Evolutionary conservation across 2,797 vertebrate species (phyloP).

Genomic region (Mormyrus proboscirostris): DNA sequence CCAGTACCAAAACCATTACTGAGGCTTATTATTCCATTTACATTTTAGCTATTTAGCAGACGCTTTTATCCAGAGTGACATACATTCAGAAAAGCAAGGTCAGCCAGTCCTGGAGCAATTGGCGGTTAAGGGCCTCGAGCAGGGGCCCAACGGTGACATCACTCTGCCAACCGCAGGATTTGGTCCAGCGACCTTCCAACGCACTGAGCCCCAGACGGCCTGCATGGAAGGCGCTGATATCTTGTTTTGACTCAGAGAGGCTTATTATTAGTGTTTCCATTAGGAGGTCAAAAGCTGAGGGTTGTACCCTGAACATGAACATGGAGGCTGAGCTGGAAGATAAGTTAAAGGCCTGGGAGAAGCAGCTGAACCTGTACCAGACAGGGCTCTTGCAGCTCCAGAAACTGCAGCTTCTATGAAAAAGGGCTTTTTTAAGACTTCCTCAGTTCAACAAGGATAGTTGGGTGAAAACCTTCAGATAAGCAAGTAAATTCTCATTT

Average conservation of each 20-base stretch:
- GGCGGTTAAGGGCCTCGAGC: not conserved
- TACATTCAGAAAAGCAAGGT: not conserved
- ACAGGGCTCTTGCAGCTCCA: not conserved
- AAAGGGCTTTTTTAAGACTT: not conserved
- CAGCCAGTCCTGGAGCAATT: not conserved
- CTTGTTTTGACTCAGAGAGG: not conserved
- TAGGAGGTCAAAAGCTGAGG: not conserved
- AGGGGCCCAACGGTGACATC: not conserved
- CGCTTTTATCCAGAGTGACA: not conserved
- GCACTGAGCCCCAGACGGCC: not conserved
- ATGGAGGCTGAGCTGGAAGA: not conserved
- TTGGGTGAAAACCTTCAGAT: not conserved
- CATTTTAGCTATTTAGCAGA: not conserved
- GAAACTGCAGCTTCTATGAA: not conserved
- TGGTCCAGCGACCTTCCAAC: not conserved
- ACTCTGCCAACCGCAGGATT: not conserved
- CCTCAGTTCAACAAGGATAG: not conserved
- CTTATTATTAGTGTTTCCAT: not conserved
- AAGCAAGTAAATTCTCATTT: not conserved
- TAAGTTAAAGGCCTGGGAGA: not conserved
- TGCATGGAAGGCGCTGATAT: not conserved
- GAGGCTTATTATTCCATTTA: not conserved
- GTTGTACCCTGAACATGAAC: not conserved
- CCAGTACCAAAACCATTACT: not conserved
- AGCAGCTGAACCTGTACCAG: not conserved